Base-by-base conservation (phyloP, 1,140 invertebrate species). In the Drosophila pandora region DNA sequence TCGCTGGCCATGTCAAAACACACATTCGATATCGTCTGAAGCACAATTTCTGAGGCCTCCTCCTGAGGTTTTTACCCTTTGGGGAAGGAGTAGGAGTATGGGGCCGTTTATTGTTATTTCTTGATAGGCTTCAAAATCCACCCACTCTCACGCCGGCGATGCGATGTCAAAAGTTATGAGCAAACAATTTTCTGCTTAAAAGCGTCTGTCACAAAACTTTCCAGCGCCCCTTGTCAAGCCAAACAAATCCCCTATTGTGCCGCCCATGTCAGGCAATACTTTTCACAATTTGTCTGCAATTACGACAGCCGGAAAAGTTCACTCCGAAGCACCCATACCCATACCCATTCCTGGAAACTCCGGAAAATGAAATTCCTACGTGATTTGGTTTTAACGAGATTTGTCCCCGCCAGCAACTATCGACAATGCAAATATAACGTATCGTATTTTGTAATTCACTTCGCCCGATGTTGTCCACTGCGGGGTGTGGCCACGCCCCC, bases 181-280 rank as follows among this genome's bases (percentile, higher is more conserved):
- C 75, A 88, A 82, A 88, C 82, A 87, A 87, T 87, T 87, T 87
- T 88, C 78, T 87, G 83, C 83, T 88, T 87, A 87, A 85, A 69
- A 87, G 82, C 83, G 83, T 72, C 78, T 88, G 82, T 87, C 82
- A 81, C 50, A 88, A 88, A 87, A 87, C 78, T 88, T 85, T 78
- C 54, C 32, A 69, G 75, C 56, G 70, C 45, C 82, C 82, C 83
- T 79, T 82, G 70, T 87, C 82, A 87, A 75, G 59, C 55, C 70
- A 76, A 54, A 60, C 63, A 64, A 61, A 74, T 73, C 69, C 69
- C 45, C 25, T 45, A 63, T 50, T 63, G 58, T 41, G 70, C 39
- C 60, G 41, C 71, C 64, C 59, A 72, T 63, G 53, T 80, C 60
- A 60, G 49, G 41, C 67, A 47, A 67, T 71, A 76, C 67, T 75